Evolutionary conservation across 2,113 vertebrate genomes (phyloP), one percentile per base, ranked within the genome.

Genomic region (Oplegnathus fasciatus): DNA sequence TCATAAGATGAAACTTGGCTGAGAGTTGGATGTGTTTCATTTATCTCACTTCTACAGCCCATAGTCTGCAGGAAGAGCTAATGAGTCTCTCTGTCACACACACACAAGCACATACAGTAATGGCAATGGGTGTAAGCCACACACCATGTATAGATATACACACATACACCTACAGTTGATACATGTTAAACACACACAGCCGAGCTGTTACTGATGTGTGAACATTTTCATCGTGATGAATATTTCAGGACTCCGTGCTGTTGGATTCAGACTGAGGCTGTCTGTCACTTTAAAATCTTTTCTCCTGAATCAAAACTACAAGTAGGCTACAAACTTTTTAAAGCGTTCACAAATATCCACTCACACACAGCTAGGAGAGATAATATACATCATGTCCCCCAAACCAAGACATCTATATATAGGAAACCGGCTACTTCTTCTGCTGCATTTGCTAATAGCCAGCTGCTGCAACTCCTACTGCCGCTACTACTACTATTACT

Each of bases 1-100:
- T 89, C 50, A 89, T 83, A 73, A 88, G 82, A 81, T 75, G 82
- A 88, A 88, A 89, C 87, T 83, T 83, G 85, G 83, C 85, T 67
- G 60, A 79, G 75, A 80, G 58, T 79, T 73, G 78, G 81, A 85
- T 66, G 40, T 20, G 68, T 89, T 88, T 86, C 72, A 89, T 89
- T 91, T 85, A 88, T 86, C 81, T 83, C 86, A 76, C 84, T 88
- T 80, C 67, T 68, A 28, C 83, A 84, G 68, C 66, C 34, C 74
- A 42, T 34, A 34, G 32, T 86, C 44, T 80, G 72, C 75, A 68
- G 78, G 80, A 71, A 44, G 42, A 84, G 66, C 81, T 82, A 82
- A 86, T 73, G 83, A 81, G 65, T 81, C 54, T 80, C 18, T n/a
- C 28, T 9, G 30, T n/a, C 34, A 15, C 61, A 17, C 48, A 6